Evolutionary conservation across 2,888 invertebrate species (phyloP), one percentile per base, ranked within the genome.

Genomic region (Priocnemis perturbator): DNA sequence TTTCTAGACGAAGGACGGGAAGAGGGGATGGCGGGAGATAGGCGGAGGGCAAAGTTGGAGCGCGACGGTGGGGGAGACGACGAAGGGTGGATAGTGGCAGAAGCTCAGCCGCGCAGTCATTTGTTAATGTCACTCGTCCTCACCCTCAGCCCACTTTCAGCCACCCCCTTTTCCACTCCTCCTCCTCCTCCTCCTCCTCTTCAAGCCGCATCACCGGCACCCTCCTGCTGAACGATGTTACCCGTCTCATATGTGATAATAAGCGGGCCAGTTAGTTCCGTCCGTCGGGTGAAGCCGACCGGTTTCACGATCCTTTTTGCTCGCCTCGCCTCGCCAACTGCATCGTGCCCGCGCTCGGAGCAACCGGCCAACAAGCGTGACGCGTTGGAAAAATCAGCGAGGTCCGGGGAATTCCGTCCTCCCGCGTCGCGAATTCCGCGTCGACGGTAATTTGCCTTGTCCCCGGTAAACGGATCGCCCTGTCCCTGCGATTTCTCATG

Each of bases 71-170:
- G 15, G 53, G 14, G 20, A 61, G 44, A 61, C 20, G 19, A 19
- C 26, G 53, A 26, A 20, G 50, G 60, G 19, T 26, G 37, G 57
- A 65, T 61, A 71, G 67, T 67, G 78, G 70, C 71, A 71, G 72
- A 81, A 81, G 79, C 79, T 81, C 81, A 71, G 70, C 72, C 71
- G 71, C 70, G 78, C 80, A 82, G 81, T 85, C 84, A 81, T 85
- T 85, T 83, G 81, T 85, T 84, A 86, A 84, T 79, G 83, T 84
- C 82, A 81, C 78, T 71, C 65, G 57, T 50, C 72, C 62, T 67
- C 56, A 55, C 48, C 55, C 64, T 63, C 53, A 44, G 53, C 59
- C 37, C 37, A 26, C 0, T 17, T 60, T 26, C 20, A 26, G 17
- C 20, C 37, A 5, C 15, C 44, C 7, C 20, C 5, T 26, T 17